Conservation (phyloP, 2,797 vertebrate genomes). For the Parauchenoglanis ngamensis region DNA sequence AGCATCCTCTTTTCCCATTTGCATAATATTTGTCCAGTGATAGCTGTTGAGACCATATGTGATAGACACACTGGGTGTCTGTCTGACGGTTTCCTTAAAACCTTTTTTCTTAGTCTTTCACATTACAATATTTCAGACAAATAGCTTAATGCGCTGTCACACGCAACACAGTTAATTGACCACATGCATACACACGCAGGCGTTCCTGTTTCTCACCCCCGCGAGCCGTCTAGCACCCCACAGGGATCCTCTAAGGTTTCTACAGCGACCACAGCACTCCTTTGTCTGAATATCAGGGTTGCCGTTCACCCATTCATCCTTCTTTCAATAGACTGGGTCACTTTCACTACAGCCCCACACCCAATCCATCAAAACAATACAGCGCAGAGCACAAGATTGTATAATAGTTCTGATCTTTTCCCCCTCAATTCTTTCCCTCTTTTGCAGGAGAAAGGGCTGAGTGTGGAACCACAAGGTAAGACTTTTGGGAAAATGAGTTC, state of each 20-base stretch:
- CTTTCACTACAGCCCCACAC: constrained; percentile 60
- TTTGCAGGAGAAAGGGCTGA: constrained; percentile 91
- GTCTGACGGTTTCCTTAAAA: constrained; percentile 27
- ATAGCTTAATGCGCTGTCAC: constrained; percentile 67
- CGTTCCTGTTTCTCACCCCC: constrained; percentile 50
- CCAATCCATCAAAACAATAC: constrained; percentile 42
- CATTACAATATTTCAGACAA: constrained; percentile 61
- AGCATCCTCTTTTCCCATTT: not conserved
- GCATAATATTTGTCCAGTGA: constrained; percentile 17
- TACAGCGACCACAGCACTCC: constrained; percentile 62
- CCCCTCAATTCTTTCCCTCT: constrained; percentile 58
- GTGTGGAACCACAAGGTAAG: constrained; percentile 96
- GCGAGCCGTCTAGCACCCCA: constrained; percentile 58
- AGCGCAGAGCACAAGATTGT: constrained; percentile 6
- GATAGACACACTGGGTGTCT: constrained; percentile 12
- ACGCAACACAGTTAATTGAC: constrained; percentile 49
- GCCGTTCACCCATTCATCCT: constrained; percentile 67
- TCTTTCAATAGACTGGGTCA: constrained; percentile 65
- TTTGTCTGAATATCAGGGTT: constrained; percentile 65
- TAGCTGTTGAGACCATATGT: constrained; percentile 16
- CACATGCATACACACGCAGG: constrained; percentile 20
- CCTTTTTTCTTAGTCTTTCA: constrained; percentile 25
- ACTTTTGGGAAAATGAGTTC: constrained; percentile 1
- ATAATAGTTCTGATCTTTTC: constrained; percentile 51
- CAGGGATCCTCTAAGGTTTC: constrained; percentile 64